Evolutionary conservation across 35 echinoderm and acorn worm genomes (phyloP).

Genomic region (Anneissia japonica): DNA sequence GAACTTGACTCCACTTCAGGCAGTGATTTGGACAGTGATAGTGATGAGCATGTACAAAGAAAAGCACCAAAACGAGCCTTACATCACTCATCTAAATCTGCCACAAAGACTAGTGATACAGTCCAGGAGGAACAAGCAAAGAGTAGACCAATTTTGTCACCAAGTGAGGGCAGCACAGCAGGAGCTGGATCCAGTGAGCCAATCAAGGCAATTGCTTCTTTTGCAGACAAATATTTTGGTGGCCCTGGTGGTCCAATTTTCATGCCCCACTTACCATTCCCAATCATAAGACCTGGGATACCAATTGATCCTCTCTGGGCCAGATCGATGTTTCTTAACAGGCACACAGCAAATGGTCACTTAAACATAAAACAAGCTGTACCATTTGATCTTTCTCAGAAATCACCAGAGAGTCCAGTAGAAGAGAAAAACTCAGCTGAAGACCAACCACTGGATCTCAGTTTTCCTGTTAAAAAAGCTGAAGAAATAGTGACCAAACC

Average conservation of each 20-base stretch:
- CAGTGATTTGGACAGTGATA: slow-evolving; percentile 63
- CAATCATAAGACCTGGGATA: not conserved
- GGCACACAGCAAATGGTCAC: not conserved
- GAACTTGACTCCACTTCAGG: slow-evolving; percentile 65
- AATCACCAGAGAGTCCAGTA: not conserved
- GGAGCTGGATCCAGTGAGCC: slow-evolving; percentile 43
- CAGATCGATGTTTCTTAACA: not conserved
- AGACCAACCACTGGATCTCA: slow-evolving; percentile 3
- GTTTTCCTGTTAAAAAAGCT: not conserved
- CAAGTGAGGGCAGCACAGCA: not conserved
- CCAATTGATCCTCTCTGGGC: not conserved
- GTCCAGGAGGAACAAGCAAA: not conserved
- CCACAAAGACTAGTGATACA: slow-evolving; percentile 19
- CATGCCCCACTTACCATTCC: not conserved
- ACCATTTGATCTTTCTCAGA: slow-evolving; percentile 51
- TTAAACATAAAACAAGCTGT: slow-evolving; percentile 17
- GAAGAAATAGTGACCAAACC: not conserved
- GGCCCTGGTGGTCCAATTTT: not conserved
- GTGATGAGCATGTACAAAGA: slow-evolving; percentile 35
- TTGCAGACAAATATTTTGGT: slow-evolving; percentile 74
- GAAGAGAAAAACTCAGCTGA: not conserved
- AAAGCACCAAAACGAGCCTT: slow-evolving; percentile 24
- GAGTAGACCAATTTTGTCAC: slow-evolving; percentile 1
- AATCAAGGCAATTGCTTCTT: slow-evolving; percentile 70
- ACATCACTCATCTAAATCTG: not conserved